Percentiles rank a stretch among this genome's conserved stretches.
These are phyloP conservation scores for Euura saliciscinereae DNA, from an alignment of 1,140 invertebrate species.

Conservation along the genomic window DNA sequence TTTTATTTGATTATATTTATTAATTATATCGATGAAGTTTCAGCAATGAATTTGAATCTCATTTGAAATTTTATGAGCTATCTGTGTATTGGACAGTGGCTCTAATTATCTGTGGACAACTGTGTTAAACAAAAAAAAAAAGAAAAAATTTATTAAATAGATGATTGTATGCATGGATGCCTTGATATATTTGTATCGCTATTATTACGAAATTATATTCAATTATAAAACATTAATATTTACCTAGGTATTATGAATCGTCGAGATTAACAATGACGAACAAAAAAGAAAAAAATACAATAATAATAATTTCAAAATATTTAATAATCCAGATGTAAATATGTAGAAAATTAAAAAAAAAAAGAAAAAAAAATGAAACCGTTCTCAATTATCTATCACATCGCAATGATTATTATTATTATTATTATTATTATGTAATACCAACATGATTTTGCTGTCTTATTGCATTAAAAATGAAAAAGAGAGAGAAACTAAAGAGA, in stretches of 20 bases:
- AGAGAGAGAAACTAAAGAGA: background rate
- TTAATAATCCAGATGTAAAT: background rate
- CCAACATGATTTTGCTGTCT: background rate
- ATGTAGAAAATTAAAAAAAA: background rate
- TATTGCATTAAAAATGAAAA: constrained; percentile 3
- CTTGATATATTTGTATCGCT: background rate
- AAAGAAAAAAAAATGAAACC: background rate
- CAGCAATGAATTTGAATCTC: background rate
- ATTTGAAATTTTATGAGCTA: background rate
- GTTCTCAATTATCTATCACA: background rate
- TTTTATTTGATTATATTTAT: background rate
- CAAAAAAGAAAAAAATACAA: too few species aligned
- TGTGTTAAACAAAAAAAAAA: background rate
- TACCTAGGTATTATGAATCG: too few species aligned
- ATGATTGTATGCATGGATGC: constrained; percentile 5
- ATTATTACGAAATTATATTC: constrained; percentile 1
- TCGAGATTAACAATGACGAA: too few species aligned
- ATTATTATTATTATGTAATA: background rate
- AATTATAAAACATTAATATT: too few species aligned
- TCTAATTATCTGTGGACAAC: background rate
- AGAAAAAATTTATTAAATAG: background rate
- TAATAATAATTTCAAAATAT: background rate
- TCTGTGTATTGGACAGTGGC: background rate
- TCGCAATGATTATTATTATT: background rate
- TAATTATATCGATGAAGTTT: background rate